phyloP scores from a whole-genome alignment of 92 coral and sea anemone genomes.

The Parazoanthus atlanticus region DNA sequence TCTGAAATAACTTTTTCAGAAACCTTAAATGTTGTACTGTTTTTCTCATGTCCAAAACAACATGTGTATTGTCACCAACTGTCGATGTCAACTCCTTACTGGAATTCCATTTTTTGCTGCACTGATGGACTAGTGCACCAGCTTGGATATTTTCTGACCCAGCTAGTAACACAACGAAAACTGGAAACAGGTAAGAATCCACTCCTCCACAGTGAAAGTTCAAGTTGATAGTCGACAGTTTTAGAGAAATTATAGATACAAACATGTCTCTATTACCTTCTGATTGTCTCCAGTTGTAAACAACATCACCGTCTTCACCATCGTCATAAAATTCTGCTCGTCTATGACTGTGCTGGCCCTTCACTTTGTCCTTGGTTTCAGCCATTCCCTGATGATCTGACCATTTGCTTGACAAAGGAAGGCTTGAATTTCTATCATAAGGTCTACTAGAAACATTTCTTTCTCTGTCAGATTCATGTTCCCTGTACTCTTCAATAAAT shows the following conservation, averaged over 20 bases:
- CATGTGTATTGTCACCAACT: no score
- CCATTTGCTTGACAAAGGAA: conserved; percentile 9
- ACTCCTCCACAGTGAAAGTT: no score
- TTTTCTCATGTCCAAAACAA: no score
- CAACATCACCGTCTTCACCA: neutral
- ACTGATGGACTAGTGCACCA: no score
- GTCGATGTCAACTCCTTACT: no score
- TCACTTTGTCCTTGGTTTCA: neutral
- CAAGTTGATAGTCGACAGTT: no score
- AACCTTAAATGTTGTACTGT: no score
- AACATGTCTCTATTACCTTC: conserved; percentile 16
- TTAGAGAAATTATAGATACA: neutral
- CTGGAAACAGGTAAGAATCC: no score
- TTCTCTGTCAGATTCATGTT: neutral
- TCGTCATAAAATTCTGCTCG: conserved; percentile 4
- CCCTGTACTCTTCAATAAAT: conserved; percentile 17
- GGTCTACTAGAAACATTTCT: neutral
- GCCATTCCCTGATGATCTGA: conserved; percentile 11
- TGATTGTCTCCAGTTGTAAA: conserved; percentile 20
- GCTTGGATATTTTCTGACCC: no score
- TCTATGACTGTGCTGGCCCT: neutral
- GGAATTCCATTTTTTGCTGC: no score
- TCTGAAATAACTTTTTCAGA: no score
- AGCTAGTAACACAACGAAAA: no score
- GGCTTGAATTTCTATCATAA: neutral